Conservation (phyloP, 2,113 vertebrate species). For the Cyrtonyx montezumae region DNA sequence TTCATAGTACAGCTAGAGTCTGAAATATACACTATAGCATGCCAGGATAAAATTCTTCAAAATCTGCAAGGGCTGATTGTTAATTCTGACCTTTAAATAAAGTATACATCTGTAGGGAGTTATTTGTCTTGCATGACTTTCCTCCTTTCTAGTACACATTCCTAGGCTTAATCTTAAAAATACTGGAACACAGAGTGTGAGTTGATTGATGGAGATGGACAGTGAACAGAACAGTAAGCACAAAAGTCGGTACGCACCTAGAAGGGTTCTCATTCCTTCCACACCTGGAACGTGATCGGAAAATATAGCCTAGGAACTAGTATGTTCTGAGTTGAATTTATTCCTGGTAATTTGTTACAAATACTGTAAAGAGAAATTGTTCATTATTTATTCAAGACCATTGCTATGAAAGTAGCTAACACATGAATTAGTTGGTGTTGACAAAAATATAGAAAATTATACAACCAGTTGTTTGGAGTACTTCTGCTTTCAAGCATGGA, state of each 20-base stretch:
- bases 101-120: neutral
- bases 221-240: neutral
- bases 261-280: neutral
- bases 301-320: neutral
- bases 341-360: neutral
- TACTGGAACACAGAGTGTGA: neutral
- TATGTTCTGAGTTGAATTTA: neutral
- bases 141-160: neutral
- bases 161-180: neutral
- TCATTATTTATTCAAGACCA: neutral
- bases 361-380: neutral
- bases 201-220: neutral
- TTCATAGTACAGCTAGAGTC: neutral
- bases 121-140: neutral
- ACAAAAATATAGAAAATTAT: neutral
- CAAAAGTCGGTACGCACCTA: neutral
- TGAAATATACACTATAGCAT: neutral
- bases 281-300: rapidly evolving
- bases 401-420: neutral
- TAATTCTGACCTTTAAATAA: neutral
- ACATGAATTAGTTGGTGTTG: neutral
- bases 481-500: neutral
- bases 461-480: neutral
- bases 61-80: neutral
- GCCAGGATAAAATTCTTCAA: neutral